Evolutionary conservation across 2,113 vertebrate genomes (phyloP).

Genomic region (Anseranas semipalmata): DNA sequence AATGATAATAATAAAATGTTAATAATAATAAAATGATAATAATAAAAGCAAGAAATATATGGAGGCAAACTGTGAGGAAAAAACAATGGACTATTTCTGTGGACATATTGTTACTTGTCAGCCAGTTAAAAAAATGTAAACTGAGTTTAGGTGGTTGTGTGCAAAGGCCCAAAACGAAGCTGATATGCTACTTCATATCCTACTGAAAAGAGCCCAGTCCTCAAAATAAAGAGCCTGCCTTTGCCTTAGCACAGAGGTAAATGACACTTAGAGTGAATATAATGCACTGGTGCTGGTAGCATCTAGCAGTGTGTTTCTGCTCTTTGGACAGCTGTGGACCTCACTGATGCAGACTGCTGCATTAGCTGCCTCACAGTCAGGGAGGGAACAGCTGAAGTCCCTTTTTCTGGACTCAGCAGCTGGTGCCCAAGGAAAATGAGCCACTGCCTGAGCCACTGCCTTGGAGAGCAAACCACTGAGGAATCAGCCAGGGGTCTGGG

Average conservation of each 20-base stretch:
- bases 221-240: neutral
- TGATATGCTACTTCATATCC: neutral
- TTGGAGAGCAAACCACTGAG: accelerated
- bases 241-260: neutral
- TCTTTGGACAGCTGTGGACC: neutral
- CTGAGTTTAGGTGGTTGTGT: neutral
- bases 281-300: neutral
- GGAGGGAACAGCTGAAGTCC: neutral
- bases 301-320: neutral
- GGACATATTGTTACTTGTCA: neutral
- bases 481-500: neutral
- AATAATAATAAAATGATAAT: neutral
- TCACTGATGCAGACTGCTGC: neutral
- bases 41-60: neutral
- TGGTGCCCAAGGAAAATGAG: neutral
- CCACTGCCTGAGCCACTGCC: accelerated
- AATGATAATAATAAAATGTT: neutral
- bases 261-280: neutral
- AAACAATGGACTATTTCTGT: neutral
- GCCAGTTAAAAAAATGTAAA: neutral
- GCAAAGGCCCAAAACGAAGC: neutral
- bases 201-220: neutral
- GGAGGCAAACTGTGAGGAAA: neutral
- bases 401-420: neutral
- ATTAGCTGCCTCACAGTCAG: neutral